Percentiles rank a stretch among this genome's conserved stretches.
Evolutionary conservation across 2,113 vertebrate genomes (phyloP).

Genomic region (Sprattus sprattus): DNA sequence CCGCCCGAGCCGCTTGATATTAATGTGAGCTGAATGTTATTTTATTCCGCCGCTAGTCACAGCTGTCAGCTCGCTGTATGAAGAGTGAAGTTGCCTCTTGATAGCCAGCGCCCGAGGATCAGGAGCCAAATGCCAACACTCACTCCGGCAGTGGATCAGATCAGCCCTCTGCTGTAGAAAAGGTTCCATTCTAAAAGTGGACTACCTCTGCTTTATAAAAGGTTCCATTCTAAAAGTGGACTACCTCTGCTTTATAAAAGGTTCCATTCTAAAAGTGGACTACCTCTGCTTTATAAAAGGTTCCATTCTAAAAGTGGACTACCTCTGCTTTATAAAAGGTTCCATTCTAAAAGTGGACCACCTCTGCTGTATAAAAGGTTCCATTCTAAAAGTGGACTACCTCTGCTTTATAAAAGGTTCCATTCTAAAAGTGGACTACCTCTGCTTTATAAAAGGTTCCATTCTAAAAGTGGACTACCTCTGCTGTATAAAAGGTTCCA

Average conservation of each 20-base stretch:
- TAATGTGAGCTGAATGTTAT: constrained; percentile 97
- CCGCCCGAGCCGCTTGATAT: constrained; percentile 82
- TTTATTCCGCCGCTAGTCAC: constrained; percentile 95
- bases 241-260: background rate
- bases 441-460: no score
- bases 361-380: no score
- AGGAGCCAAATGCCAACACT: constrained; percentile 68
- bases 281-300: background rate
- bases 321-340: no score
- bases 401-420: no score
- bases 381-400: no score
- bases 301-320: background rate
- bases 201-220: background rate
- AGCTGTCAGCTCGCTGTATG: constrained; percentile 84
- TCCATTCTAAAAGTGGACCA: no score
- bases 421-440: no score
- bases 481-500: background rate
- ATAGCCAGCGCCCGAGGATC: constrained; percentile 32
- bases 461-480: background rate
- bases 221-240: background rate
- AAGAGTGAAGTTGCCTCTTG: constrained; percentile 76
- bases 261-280: background rate
- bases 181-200: background rate
- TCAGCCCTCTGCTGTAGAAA: constrained; percentile 19
- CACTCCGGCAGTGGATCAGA: constrained; percentile 44